Evolutionary conservation across 2,797 vertebrate genomes (phyloP).

Genomic region (Syngnathus rostellatus): DNA sequence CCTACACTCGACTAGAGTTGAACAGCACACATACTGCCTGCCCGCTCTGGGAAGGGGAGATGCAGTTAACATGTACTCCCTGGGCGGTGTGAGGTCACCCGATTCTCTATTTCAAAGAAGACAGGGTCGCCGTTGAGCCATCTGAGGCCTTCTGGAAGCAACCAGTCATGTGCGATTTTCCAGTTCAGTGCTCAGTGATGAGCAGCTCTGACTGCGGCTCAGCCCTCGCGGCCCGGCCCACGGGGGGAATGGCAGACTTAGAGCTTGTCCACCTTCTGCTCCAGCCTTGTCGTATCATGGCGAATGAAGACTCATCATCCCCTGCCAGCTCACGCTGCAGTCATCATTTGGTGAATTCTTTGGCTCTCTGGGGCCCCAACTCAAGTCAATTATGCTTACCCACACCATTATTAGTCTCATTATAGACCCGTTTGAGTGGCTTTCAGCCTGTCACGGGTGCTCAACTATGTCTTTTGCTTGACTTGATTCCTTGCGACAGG

Average conservation of each 20-base stretch:
- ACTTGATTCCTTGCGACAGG: slow-evolving; percentile 69
- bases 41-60: slow-evolving; percentile 29
- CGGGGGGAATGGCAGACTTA: slow-evolving; percentile 49
- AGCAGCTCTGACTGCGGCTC: slow-evolving; percentile 50
- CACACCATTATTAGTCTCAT: slow-evolving; percentile 70
- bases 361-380: slow-evolving; percentile 43
- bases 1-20: slow-evolving; percentile 15
- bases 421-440: slow-evolving; percentile 66
- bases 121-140: slow-evolving; percentile 51
- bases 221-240: slow-evolving; percentile 42
- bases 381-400: slow-evolving; percentile 64
- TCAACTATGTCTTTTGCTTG: slow-evolving; percentile 66
- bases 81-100: slow-evolving; percentile 62
- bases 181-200: slow-evolving; percentile 60
- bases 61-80: slow-evolving; percentile 55
- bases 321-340: slow-evolving; percentile 47
- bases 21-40: slow-evolving; percentile 20
- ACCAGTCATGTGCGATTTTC: slow-evolving; percentile 70
- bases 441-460: slow-evolving; percentile 67
- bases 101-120: slow-evolving; percentile 65
- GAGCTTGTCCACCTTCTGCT: slow-evolving; percentile 62
- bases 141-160: slow-evolving; percentile 55
- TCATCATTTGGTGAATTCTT: slow-evolving; percentile 45
- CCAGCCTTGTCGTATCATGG: slow-evolving; percentile 49
- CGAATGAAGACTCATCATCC: slow-evolving; percentile 56